Evolutionary conservation across 2,888 invertebrate species (phyloP).

Genomic region (Drosophila flavopinicola): DNA sequence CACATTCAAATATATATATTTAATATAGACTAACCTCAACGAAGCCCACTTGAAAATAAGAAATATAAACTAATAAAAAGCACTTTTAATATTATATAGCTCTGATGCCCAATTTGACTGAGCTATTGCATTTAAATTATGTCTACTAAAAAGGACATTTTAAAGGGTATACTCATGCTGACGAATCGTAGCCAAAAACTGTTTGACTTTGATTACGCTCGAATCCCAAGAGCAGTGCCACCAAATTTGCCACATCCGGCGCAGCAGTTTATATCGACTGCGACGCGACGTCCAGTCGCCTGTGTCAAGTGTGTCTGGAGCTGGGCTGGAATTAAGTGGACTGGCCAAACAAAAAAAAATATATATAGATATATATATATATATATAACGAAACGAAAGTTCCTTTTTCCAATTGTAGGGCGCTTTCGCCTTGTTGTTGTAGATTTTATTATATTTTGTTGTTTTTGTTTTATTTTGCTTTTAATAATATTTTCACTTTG

Average conservation of each 20-base stretch:
- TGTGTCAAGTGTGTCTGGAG: conserved; percentile 70
- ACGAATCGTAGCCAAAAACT: conserved; percentile 3
- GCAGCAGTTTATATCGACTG: conserved; percentile 52
- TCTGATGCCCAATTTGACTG: no score
- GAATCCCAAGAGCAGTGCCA: conserved; percentile 38
- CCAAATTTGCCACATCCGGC: conserved; percentile 79
- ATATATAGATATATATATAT: no score
- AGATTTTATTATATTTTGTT: conserved; percentile 31
- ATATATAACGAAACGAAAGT: no score
- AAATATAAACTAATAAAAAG: background rate
- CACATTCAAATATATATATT: no score
- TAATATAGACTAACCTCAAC: no score
- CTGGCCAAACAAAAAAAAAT: conserved; percentile 55
- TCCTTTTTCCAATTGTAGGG: conserved; percentile 41
- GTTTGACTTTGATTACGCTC: conserved; percentile 48
- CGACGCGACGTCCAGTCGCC: conserved; percentile 51
- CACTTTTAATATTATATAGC: background rate
- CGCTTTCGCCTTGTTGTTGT: conserved; percentile 4
- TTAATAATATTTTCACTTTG: conserved; percentile 80
- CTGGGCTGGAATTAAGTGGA: conserved; percentile 69
- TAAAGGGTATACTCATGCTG: conserved; percentile 1
- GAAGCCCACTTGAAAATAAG: background rate
- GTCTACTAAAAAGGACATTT: background rate
- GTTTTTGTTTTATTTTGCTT: conserved; percentile 63
- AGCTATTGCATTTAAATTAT: no score